These are phyloP conservation scores for Corythoichthys intestinalis DNA, from an alignment of 2,113 vertebrate species.

Conservation along the genomic window DNA sequence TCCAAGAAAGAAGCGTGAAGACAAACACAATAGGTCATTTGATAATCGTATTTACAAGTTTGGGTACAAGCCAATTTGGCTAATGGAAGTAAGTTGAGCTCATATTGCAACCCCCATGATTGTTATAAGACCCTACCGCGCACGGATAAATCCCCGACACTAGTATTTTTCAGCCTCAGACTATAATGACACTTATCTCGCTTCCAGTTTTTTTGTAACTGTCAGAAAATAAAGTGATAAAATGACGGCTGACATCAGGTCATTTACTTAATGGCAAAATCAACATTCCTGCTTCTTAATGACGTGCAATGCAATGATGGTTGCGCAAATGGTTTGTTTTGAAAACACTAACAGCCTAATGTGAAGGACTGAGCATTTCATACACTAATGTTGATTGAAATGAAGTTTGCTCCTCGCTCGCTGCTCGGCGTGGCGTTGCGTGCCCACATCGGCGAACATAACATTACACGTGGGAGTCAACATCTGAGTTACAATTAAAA, in stretches of 20 bases:
- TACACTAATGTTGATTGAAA: slow-evolving; percentile 49
- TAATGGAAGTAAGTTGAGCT: neutral
- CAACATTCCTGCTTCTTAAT: slow-evolving; percentile 56
- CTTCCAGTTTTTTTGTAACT: slow-evolving; percentile 58
- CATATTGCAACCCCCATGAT: neutral
- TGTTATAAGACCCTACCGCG: slow-evolving; percentile 29
- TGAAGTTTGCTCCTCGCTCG: slow-evolving; percentile 34
- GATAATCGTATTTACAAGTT: neutral
- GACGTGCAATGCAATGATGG: slow-evolving; percentile 48
- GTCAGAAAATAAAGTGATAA: slow-evolving; percentile 64
- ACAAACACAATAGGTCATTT: neutral
- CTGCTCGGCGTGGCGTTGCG: slow-evolving; percentile 4
- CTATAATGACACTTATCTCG: slow-evolving; percentile 64
- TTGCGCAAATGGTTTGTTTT: slow-evolving; percentile 66
- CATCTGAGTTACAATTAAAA: slow-evolving; percentile 51
- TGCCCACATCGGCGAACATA: slow-evolving; percentile 3
- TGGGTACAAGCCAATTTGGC: no score
- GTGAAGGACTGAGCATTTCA: slow-evolving; percentile 55
- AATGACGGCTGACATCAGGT: slow-evolving; percentile 61
- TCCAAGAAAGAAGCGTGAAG: neutral
- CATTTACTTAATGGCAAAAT: slow-evolving; percentile 63
- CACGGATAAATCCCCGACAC: slow-evolving; percentile 19
- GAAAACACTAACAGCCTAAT: slow-evolving; percentile 45
- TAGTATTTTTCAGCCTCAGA: slow-evolving; percentile 41
- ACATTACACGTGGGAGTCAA: slow-evolving; percentile 24